phyloP scores from a whole-genome alignment of 2,888 invertebrate species.

The Amiota mariae region DNA sequence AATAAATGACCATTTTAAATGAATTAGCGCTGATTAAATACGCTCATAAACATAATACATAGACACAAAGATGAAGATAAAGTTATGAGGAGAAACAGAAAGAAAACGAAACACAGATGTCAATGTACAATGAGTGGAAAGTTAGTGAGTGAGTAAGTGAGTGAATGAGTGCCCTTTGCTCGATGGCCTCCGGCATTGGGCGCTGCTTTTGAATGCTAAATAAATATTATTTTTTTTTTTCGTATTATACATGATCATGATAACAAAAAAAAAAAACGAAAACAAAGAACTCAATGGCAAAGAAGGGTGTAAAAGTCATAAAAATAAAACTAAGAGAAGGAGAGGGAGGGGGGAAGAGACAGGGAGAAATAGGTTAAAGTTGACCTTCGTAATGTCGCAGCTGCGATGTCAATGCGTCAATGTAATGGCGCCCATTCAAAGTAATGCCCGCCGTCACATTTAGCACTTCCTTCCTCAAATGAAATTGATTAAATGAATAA shows the following conservation, averaged over 20 bases:
- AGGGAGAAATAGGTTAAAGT: not conserved
- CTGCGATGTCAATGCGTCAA: not conserved
- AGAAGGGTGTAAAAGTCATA: not conserved
- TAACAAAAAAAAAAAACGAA: not conserved
- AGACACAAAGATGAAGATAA: not conserved
- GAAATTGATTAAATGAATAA: slow-evolving; percentile 18
- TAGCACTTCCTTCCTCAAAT: not conserved
- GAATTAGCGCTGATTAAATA: slow-evolving; percentile 24
- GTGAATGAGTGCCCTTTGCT: no score
- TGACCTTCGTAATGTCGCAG: not conserved
- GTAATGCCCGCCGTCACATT: not conserved
- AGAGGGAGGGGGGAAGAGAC: no score
- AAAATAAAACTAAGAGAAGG: not conserved
- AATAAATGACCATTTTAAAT: slow-evolving; percentile 20
- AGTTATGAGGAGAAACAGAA: not conserved
- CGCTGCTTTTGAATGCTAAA: no score
- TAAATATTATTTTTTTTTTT: no score
- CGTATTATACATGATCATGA: not conserved
- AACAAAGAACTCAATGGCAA: no score
- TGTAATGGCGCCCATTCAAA: not conserved
- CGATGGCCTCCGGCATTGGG: no score
- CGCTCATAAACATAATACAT: slow-evolving; percentile 3
- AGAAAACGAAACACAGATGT: no score
- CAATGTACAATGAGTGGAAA: no score
- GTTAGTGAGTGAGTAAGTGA: no score